Evolutionary conservation across 2,888 invertebrate species (phyloP), one percentile per base, ranked within the genome.

Genomic region (Herminia tarsipennalis): DNA sequence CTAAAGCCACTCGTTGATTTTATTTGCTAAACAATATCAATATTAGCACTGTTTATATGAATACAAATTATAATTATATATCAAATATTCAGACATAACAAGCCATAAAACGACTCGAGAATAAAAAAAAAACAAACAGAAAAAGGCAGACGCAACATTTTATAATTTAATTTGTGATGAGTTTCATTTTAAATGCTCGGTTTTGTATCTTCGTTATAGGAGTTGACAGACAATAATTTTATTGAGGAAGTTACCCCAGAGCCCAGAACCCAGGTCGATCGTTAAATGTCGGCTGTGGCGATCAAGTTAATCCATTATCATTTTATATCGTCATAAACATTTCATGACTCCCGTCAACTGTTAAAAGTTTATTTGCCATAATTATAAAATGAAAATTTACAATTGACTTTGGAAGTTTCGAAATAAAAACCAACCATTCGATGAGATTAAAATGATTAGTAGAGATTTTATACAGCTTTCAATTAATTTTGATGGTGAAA

Each of bases 311-410:
- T 86, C 84, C 88, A 87, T 89, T 89, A 88, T 81, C 65, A 81
- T 88, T 89, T 88, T 87, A 89, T 88, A 82, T 64, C 76, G 78
- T 83, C 86, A 81, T 90, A 88, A 90, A 90, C 78, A 82, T 81
- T 86, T 85, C 87, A 86, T 73, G 83, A 83, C 81, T 80, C 70
- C 78, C 81, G 82, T 77, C 81, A 73, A 77, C 75, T 71, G 78
- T 76, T 79, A 60, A 75, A 76, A 76, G 63, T 83, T 85, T 83
- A 74, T 73, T 70, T 72, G 64, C 54, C 54, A 67, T 75, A 73
- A 80, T 76, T 79, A 75, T 71, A 70, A 76, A 68, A 70, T 72
- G 65, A 64, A 72, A 71, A 68, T 66, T 57, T 60, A 53, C 56
- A 59, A 63, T 65, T 64, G 63, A 58, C 57, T 54, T 43, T 14